Conservation (phyloP, 2,113 vertebrate genomes). For the Galbula dea region DNA sequence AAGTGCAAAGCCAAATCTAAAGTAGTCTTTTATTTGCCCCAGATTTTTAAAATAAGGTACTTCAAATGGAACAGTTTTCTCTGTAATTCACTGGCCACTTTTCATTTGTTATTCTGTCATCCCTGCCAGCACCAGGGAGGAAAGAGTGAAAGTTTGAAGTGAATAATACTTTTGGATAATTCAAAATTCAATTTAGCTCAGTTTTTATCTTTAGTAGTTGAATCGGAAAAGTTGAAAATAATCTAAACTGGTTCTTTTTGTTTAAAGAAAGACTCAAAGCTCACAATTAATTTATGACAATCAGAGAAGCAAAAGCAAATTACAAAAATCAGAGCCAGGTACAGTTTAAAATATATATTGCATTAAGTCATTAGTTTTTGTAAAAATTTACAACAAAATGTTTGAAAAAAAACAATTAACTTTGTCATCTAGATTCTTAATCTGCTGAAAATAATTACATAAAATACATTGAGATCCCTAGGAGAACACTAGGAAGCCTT, state of each 20-base stretch:
- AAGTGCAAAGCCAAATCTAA: not conserved
- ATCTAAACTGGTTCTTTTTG: not conserved
- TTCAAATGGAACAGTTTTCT: not conserved
- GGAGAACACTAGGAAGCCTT: not conserved
- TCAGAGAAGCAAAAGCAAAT: not conserved
- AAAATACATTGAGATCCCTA: not conserved
- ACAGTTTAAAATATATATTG: not conserved
- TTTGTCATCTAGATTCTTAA: not conserved
- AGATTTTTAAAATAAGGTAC: not conserved
- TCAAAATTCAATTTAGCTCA: not conserved
- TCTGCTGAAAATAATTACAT: not conserved
- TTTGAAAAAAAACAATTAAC: not conserved
- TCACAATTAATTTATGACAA: not conserved
- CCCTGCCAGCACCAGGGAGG: not conserved
- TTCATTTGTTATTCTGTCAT: not conserved
- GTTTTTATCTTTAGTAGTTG: not conserved
- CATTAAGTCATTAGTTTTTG: not conserved
- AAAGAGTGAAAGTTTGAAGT: not conserved
- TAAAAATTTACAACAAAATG: not conserved
- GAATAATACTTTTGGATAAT: not conserved
- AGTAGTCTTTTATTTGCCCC: not conserved
- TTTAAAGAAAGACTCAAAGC: not conserved
- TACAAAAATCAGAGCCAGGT: not conserved
- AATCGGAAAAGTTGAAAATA: not conserved
- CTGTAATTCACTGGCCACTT: not conserved